Percentiles rank a stretch among this genome's conserved stretches.
Evolutionary conservation across 1,140 invertebrate species (phyloP).

Genomic region (Berghia stephanieae): DNA sequence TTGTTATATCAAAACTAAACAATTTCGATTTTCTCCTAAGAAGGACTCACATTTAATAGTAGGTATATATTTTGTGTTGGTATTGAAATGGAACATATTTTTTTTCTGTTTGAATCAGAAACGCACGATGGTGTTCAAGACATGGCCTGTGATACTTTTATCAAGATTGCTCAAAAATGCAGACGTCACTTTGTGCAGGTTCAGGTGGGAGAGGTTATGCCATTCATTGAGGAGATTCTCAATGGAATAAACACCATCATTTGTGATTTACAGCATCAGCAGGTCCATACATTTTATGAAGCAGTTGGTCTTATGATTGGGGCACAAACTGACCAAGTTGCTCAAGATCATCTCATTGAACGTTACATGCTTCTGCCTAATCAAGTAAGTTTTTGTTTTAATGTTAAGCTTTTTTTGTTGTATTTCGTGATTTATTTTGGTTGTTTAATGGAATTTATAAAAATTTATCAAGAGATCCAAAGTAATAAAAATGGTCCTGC

Average conservation of each 20-base stretch:
- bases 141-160: slow-evolving; percentile 99
- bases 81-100: background rate
- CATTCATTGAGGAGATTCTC: slow-evolving; percentile 99
- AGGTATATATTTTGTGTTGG: too few relatives aligned
- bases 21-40: background rate
- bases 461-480: too few relatives aligned
- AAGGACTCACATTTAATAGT: too few relatives aligned
- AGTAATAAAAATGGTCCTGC: too few relatives aligned
- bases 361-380: slow-evolving; percentile 98
- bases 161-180: slow-evolving; percentile 99
- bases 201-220: slow-evolving; percentile 94
- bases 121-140: slow-evolving; percentile 98
- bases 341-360: slow-evolving; percentile 93
- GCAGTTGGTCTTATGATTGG: slow-evolving; percentile 99
- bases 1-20: too few relatives aligned
- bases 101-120: slow-evolving; percentile 74
- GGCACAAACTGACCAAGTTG: slow-evolving; percentile 86
- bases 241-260: slow-evolving; percentile 96
- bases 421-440: too few relatives aligned
- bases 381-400: slow-evolving; percentile 73
- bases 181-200: slow-evolving; percentile 95
- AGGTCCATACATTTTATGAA: slow-evolving; percentile 99
- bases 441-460: too few relatives aligned
- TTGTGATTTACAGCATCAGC: slow-evolving; percentile 97
- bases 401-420: too few relatives aligned